Conservation (phyloP, 1,140 invertebrate species). For the Drosophila paulistorum region DNA sequence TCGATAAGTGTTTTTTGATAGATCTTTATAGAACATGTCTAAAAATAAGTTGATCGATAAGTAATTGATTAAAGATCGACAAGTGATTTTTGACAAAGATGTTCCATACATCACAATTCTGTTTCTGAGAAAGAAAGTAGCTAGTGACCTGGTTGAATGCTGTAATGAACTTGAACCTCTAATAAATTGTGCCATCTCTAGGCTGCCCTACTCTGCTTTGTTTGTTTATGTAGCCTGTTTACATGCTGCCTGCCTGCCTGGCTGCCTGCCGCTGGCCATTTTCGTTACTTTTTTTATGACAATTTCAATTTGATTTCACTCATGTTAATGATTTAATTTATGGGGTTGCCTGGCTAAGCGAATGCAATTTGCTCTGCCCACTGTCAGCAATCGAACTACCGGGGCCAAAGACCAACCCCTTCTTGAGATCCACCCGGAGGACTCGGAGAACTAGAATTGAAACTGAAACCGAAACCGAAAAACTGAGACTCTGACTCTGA, state of each 20-base stretch:
- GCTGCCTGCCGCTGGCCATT: constrained; percentile 69
- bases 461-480: constrained; percentile 11
- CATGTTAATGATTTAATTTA: constrained; percentile 73
- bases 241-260: constrained; percentile 62
- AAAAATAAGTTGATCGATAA: no score
- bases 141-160: no score
- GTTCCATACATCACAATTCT: no score
- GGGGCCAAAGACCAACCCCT: constrained; percentile 16
- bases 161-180: no score
- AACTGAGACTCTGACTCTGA: constrained; percentile 3
- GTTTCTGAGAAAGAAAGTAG: no score
- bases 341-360: constrained; percentile 75
- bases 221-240: constrained; percentile 71
- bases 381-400: constrained; percentile 28
- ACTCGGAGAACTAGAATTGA: not conserved
- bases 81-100: no score
- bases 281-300: constrained; percentile 68
- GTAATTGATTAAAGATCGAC: no score
- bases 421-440: not conserved
- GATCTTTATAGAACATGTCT: no score
- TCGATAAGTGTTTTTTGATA: no score
- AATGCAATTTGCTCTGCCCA: constrained; percentile 71
- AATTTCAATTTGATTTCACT: constrained; percentile 45
- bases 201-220: constrained; percentile 23
- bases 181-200: no score